Percentiles rank a stretch among this genome's conserved stretches.
These are phyloP conservation scores for Drosophila oshimai DNA, from an alignment of 1,140 invertebrate genomes.

Conservation along the genomic window DNA sequence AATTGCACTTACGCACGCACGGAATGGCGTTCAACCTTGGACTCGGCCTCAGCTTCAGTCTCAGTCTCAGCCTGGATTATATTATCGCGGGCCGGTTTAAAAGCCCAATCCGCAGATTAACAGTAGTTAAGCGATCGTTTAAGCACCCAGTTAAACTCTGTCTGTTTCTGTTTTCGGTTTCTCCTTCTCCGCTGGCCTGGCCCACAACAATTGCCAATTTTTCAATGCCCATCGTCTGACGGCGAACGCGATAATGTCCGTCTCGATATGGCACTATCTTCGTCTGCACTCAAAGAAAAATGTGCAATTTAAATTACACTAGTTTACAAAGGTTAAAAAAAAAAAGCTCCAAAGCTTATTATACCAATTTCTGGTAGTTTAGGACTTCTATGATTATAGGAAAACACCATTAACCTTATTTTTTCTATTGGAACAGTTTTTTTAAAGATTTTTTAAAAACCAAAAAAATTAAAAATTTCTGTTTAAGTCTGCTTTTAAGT, in stretches of 20 bases:
- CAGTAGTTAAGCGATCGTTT: constrained; percentile 81
- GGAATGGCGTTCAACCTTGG: constrained; percentile 52
- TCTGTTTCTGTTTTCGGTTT: constrained; percentile 12
- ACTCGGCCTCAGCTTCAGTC: too few relatives aligned
- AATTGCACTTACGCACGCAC: constrained; percentile 78
- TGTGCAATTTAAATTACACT: too few relatives aligned
- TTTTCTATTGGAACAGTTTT: too few relatives aligned
- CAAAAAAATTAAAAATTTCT: too few relatives aligned
- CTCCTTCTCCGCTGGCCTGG: not conserved
- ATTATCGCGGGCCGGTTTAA: constrained; percentile 29
- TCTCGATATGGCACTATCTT: constrained; percentile 36
- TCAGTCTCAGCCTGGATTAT: constrained; percentile 24
- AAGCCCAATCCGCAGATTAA: constrained; percentile 58
- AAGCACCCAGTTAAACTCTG: constrained; percentile 50
- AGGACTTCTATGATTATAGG: not conserved
- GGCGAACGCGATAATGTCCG: constrained; percentile 67
- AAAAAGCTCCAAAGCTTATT: too few relatives aligned
- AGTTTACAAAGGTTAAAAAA: too few relatives aligned
- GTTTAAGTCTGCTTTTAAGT: too few relatives aligned
- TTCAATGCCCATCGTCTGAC: constrained; percentile 67
- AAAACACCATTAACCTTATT: too few relatives aligned
- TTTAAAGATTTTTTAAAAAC: too few relatives aligned
- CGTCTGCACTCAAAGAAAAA: constrained; percentile 4
- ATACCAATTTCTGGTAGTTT: too few relatives aligned
- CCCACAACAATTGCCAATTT: constrained; percentile 61